These are phyloP conservation scores for Coboldia fuscipes DNA, from an alignment of 1,140 invertebrate species.

Conservation along the genomic window DNA sequence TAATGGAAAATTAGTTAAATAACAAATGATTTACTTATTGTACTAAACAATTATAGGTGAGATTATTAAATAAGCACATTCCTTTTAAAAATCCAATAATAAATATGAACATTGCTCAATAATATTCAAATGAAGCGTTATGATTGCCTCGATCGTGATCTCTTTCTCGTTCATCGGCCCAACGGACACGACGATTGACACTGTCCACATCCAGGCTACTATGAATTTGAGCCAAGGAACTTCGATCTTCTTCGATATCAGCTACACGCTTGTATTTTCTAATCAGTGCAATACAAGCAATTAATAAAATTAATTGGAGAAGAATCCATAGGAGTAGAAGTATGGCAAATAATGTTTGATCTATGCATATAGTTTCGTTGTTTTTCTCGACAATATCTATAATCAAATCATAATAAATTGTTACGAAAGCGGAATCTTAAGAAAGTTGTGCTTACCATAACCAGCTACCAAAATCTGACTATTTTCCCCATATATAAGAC, in stretches of 20 bases:
- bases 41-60: no score
- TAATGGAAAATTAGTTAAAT: conserved; percentile 37
- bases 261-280: conserved; percentile 16
- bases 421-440: background rate
- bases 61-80: no score
- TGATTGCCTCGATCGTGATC: no score
- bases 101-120: no score
- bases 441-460: conserved; percentile 13
- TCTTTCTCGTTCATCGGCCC: conserved; percentile 10
- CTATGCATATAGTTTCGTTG: conserved; percentile 15
- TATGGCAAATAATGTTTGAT: conserved; percentile 16
- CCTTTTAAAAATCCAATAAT: no score
- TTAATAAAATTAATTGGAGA: conserved; percentile 14
- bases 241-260: conserved; percentile 15
- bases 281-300: conserved; percentile 16
- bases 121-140: no score
- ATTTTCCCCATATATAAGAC: conserved; percentile 22
- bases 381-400: conserved; percentile 7
- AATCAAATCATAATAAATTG: conserved; percentile 7
- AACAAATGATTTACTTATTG: no score
- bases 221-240: conserved; percentile 9
- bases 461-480: conserved; percentile 24
- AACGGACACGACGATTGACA: conserved; percentile 13
- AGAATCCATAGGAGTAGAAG: conserved; percentile 19
- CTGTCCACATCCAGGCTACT: conserved; percentile 12